These are phyloP conservation scores for Corythucha ciliata DNA, from an alignment of 2,888 invertebrate genomes.

Conservation along the genomic window DNA sequence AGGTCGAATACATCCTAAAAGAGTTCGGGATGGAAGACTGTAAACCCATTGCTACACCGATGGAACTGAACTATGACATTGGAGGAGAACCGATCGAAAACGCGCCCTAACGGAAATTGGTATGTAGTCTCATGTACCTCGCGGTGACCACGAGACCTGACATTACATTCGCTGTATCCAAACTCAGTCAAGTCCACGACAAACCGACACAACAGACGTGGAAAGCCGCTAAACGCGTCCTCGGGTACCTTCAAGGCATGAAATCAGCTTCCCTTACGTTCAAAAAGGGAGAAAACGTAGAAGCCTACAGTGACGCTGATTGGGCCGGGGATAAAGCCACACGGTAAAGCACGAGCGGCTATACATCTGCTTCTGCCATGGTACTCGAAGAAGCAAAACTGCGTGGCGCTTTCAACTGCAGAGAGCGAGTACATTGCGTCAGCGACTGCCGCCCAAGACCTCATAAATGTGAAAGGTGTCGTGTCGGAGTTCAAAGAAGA, in stretches of 20 bases:
- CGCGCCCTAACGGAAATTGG: slow-evolving; percentile 20
- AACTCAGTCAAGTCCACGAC: slow-evolving; percentile 26
- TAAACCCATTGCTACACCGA: background rate
- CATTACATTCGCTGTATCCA: slow-evolving; percentile 20
- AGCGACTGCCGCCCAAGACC: slow-evolving; percentile 1
- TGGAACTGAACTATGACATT: background rate
- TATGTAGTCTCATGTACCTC: slow-evolving; percentile 24
- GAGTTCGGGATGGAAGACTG: background rate
- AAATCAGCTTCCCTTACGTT: slow-evolving; percentile 4
- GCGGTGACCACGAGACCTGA: slow-evolving; percentile 24
- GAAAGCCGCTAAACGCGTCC: slow-evolving; percentile 24
- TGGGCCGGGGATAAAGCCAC: background rate
- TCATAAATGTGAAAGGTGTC: too few relatives aligned
- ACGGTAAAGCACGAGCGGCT: background rate
- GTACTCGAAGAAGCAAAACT: background rate
- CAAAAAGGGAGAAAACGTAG: background rate
- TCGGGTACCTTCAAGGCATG: slow-evolving; percentile 1
- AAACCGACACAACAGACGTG: slow-evolving; percentile 21
- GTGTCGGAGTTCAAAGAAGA: too few relatives aligned
- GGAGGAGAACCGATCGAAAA: background rate
- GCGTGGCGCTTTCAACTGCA: background rate
- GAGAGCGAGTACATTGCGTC: slow-evolving; percentile 1
- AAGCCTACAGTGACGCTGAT: slow-evolving; percentile 2
- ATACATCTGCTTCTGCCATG: slow-evolving; percentile 1
- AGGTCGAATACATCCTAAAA: background rate